Evolutionary conservation across 2,888 invertebrate genomes (phyloP).

Genomic region (Rotaria macrura): DNA sequence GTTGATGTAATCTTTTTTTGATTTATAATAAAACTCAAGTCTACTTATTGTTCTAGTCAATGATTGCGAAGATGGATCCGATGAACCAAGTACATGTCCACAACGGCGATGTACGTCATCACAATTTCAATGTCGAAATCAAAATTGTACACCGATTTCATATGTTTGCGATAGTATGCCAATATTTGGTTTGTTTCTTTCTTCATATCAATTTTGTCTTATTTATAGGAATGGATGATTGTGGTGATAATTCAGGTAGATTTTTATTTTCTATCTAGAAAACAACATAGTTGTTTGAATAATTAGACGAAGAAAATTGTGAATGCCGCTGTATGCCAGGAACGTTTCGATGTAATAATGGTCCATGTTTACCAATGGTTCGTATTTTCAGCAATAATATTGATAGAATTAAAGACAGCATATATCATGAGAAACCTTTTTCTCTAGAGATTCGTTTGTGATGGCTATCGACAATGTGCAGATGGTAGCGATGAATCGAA

Average conservation of each 20-base stretch:
- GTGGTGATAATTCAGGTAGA: constrained; percentile 29
- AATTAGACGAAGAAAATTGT: constrained; percentile 13
- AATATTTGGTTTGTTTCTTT: neutral
- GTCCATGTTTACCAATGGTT: constrained; percentile 52
- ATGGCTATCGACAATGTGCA: constrained; percentile 71
- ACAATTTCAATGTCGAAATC: constrained; percentile 29
- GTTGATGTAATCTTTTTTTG: no score
- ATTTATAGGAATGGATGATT: neutral
- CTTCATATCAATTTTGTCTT: neutral
- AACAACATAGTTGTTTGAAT: neutral
- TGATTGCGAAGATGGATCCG: constrained; percentile 62
- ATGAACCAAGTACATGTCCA: constrained; percentile 27
- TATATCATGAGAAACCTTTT: constrained; percentile 67
- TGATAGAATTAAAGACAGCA: no score
- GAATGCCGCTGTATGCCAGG: constrained; percentile 20
- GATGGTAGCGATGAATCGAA: constrained; percentile 68
- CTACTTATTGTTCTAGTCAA: neutral
- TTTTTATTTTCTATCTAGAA: neutral
- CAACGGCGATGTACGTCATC: constrained; percentile 1
- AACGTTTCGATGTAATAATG: constrained; percentile 58
- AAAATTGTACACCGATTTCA: constrained; percentile 20
- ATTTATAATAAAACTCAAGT: no score
- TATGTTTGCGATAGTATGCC: constrained; percentile 24
- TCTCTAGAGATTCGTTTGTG: constrained; percentile 61
- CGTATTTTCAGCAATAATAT: constrained; percentile 61